phyloP scores from a whole-genome alignment of 2,797 vertebrate species.

The Phoeniculus purpureus region DNA sequence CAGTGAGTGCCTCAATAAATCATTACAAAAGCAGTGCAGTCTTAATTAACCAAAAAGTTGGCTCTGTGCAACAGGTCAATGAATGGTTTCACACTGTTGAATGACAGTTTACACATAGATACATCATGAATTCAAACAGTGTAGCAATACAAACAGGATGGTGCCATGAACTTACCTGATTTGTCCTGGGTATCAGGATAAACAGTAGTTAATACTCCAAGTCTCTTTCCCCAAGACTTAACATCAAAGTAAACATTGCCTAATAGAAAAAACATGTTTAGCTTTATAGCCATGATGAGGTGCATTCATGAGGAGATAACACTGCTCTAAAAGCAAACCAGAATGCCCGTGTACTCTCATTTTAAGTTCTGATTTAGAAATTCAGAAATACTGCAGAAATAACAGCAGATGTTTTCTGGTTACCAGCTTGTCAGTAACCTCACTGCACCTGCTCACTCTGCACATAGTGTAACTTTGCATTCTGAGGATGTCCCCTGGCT shows the following conservation, averaged over 20 bases:
- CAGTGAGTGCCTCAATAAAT: neutral
- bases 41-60: neutral
- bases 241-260: slow-evolving; percentile 96
- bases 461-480: neutral
- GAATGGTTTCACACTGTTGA: neutral
- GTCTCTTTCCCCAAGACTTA: slow-evolving; percentile 84
- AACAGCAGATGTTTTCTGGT: neutral
- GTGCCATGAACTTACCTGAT: slow-evolving; percentile 75
- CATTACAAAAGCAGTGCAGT: neutral
- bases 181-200: slow-evolving; percentile 69
- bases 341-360: neutral
- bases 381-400: neutral
- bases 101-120: neutral
- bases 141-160: neutral
- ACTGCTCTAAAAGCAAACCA: neutral
- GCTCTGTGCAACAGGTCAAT: neutral
- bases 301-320: neutral
- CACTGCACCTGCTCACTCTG: neutral
- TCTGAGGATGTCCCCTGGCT: neutral
- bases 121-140: neutral
- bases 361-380: neutral
- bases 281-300: neutral
- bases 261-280: slow-evolving; percentile 68
- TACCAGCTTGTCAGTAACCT: neutral
- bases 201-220: slow-evolving; percentile 82